phyloP scores from a whole-genome alignment of 2,888 invertebrate species.

The Anarsia innoxiella region DNA sequence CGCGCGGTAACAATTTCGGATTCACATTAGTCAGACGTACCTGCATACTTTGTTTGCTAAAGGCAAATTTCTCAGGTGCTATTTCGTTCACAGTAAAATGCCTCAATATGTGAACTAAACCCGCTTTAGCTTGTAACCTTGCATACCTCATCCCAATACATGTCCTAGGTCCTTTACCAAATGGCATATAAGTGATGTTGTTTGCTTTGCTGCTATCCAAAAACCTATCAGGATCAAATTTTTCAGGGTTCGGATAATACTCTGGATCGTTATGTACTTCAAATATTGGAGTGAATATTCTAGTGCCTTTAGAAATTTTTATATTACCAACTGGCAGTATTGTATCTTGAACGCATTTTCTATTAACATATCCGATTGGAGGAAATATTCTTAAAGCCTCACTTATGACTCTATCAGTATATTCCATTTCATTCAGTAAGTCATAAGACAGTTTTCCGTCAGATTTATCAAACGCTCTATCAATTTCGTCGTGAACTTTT shows the following conservation, averaged over 20 bases:
- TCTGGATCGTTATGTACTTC: slow-evolving; percentile 47
- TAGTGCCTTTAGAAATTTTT: slow-evolving; percentile 30
- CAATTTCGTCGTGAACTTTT: slow-evolving; percentile 51
- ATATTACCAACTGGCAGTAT: slow-evolving; percentile 35
- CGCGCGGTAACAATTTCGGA: no score
- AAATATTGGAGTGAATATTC: slow-evolving; percentile 34
- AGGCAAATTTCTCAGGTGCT: neutral
- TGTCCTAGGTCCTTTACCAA: slow-evolving; percentile 66
- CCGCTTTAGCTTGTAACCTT: no score
- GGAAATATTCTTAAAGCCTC: slow-evolving; percentile 50
- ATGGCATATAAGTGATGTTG: slow-evolving; percentile 57
- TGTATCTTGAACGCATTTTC: slow-evolving; percentile 38
- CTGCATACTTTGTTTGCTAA: no score
- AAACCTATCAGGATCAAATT: slow-evolving; percentile 67
- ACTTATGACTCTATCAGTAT: slow-evolving; percentile 50
- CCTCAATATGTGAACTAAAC: neutral
- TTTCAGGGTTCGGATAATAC: slow-evolving; percentile 46
- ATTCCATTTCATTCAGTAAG: slow-evolving; percentile 41
- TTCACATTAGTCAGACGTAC: no score
- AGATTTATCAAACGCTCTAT: slow-evolving; percentile 30
- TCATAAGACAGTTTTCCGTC: slow-evolving; percentile 38
- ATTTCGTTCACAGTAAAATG: neutral
- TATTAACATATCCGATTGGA: slow-evolving; percentile 37
- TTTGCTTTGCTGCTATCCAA: slow-evolving; percentile 25
- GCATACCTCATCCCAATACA: slow-evolving; percentile 71